phyloP scores from a whole-genome alignment of 2,888 invertebrate genomes.

The Harpalus rubripes region DNA sequence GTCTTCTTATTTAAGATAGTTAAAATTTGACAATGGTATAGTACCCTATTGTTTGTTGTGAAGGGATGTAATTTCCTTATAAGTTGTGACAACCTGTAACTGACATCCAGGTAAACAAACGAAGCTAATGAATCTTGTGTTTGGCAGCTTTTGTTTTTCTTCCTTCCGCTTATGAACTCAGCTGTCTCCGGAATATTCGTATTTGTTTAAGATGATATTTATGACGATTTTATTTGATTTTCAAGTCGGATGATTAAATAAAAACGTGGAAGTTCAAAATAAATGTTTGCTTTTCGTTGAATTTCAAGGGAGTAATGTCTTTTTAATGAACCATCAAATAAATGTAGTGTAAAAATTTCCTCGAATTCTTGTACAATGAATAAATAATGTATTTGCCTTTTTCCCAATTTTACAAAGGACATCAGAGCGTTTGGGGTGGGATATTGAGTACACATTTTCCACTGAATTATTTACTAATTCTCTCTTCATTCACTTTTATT shows the following conservation, averaged over 20 bases:
- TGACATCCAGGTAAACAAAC: conserved; percentile 33
- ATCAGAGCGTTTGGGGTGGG: not conserved
- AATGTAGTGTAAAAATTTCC: conserved; percentile 46
- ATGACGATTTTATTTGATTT: conserved; percentile 39
- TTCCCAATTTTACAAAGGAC: conserved; percentile 7
- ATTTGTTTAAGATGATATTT: conserved; percentile 41
- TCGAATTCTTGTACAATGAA: conserved; percentile 35
- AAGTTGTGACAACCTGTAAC: not conserved
- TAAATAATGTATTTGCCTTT: conserved; percentile 36
- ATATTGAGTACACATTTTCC: not conserved
- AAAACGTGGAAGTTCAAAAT: conserved; percentile 22
- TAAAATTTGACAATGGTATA: too few species aligned
- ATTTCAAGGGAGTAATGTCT: conserved; percentile 8
- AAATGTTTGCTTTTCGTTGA: conserved; percentile 28
- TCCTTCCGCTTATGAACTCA: conserved; percentile 18
- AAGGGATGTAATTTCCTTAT: not conserved
- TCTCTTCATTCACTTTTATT: not conserved
- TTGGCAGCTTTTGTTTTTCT: conserved; percentile 33
- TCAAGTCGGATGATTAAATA: conserved; percentile 27
- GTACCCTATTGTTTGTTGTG: too few species aligned
- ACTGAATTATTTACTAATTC: conserved; percentile 4
- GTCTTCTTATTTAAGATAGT: too few species aligned
- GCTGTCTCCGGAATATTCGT: not conserved
- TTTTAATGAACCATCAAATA: conserved; percentile 49
- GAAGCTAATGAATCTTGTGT: conserved; percentile 35